A percentile compares a stretch with the other conserved stretches of the same genome.
Evolutionary conservation across 2,888 invertebrate genomes (phyloP).

Genomic region (Phorcus lineatus): DNA sequence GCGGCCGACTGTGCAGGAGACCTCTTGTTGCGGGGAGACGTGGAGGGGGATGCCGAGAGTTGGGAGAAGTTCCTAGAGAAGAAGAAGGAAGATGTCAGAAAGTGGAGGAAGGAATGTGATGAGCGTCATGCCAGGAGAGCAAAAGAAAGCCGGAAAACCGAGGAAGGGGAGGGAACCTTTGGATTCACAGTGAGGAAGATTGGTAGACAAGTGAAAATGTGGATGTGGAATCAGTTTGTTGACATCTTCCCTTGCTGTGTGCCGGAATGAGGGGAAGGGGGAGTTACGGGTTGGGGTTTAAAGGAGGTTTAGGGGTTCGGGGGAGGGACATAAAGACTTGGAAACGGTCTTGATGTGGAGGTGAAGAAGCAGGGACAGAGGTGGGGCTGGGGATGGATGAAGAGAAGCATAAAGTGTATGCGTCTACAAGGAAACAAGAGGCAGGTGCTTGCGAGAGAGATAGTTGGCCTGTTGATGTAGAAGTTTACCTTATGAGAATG

Average conservation of each 20-base stretch:
- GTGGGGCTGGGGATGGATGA: no score
- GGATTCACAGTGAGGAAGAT: neutral
- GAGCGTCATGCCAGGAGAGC: neutral
- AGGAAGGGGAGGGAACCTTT: neutral
- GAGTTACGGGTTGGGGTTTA: no score
- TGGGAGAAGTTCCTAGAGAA: neutral
- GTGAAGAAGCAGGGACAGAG: no score
- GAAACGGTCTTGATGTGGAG: no score
- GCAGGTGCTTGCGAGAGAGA: no score
- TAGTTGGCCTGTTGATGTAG: no score
- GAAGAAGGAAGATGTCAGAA: neutral
- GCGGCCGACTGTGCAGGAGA: neutral
- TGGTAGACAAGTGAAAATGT: neutral
- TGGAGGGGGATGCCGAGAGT: neutral
- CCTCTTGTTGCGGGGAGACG: neutral
- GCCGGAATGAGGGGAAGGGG: neutral
- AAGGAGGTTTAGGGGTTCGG: no score
- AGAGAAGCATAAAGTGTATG: no score
- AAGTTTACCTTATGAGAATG: no score
- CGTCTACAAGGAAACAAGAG: no score
- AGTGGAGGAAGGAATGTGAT: neutral
- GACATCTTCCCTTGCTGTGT: conserved; percentile 25
- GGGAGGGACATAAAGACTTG: no score
- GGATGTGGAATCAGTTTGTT: neutral
- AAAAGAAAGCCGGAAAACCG: neutral